These are phyloP conservation scores for Discoglossus pictus DNA, from an alignment of 2,797 vertebrate species.

Conservation along the genomic window DNA sequence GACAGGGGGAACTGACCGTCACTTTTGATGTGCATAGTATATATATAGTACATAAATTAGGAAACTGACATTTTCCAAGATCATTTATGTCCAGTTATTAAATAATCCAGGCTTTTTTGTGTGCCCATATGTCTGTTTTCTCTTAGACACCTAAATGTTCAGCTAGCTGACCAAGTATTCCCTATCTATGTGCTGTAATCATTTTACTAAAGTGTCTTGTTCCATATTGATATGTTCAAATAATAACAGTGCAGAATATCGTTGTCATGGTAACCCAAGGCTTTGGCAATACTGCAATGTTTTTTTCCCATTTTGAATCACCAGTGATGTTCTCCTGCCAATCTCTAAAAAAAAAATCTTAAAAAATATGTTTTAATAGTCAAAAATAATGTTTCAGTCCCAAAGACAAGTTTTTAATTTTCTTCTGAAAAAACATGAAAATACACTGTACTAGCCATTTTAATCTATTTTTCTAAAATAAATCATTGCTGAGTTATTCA, in stretches of 20 bases:
- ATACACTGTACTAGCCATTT: too few species aligned
- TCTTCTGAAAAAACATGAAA: too few species aligned
- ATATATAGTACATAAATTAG: too few species aligned
- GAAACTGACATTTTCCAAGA: too few species aligned
- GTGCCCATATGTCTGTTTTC: not conserved
- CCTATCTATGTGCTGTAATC: not conserved
- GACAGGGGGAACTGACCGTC: too few species aligned
- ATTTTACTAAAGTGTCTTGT: conserved; percentile 30
- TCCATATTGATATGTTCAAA: conserved; percentile 39
- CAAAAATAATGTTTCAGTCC: too few species aligned
- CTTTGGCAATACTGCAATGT: conserved; percentile 17
- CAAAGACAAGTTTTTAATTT: too few species aligned
- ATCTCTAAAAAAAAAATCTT: not conserved
- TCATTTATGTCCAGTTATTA: too few species aligned
- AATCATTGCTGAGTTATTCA: too few species aligned
- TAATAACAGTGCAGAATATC: conserved; percentile 37
- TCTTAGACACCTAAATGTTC: not conserved
- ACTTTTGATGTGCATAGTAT: too few species aligned
- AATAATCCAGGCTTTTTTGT: conserved; percentile 7
- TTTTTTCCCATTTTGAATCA: conserved; percentile 14
- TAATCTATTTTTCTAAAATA: too few species aligned
- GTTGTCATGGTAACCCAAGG: conserved; percentile 28
- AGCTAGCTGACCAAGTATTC: not conserved
- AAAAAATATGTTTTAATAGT: too few species aligned
- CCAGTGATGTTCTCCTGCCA: conserved; percentile 19